Evolutionary conservation across 2,888 invertebrate genomes (phyloP).

Genomic region (Drosophila sordidula): DNA sequence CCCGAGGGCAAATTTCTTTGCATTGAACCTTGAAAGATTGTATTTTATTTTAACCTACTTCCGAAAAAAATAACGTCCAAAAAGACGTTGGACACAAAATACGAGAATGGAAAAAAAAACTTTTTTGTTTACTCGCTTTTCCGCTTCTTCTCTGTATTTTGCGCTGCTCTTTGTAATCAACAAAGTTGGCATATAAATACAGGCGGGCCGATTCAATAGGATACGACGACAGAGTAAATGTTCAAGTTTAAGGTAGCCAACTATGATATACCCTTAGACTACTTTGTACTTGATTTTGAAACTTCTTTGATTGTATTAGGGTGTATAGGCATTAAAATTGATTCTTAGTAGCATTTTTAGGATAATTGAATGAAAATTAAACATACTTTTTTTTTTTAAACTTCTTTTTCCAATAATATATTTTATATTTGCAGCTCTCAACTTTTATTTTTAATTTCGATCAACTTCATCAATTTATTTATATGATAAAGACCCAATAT

Average conservation of each 20-base stretch:
- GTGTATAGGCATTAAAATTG: too few relatives aligned
- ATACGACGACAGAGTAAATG: constrained; percentile 9
- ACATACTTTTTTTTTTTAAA: too few relatives aligned
- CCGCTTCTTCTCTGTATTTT: constrained; percentile 17
- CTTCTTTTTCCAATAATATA: neutral
- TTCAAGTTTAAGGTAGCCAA: neutral
- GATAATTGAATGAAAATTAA: too few relatives aligned
- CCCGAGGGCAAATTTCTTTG: constrained; percentile 35
- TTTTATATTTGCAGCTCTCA: neutral
- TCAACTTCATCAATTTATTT: neutral
- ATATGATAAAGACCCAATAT: neutral
- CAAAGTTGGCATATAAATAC: constrained; percentile 54
- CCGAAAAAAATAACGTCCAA: constrained; percentile 8
- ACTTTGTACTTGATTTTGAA: too few relatives aligned
- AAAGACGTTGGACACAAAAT: constrained; percentile 27
- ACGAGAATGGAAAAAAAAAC: constrained; percentile 18
- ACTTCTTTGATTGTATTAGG: too few relatives aligned
- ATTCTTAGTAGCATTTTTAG: too few relatives aligned
- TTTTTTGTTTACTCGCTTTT: constrained; percentile 39
- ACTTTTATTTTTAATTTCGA: neutral
- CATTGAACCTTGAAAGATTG: constrained; percentile 70
- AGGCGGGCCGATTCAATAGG: constrained; percentile 30
- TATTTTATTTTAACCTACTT: constrained; percentile 66
- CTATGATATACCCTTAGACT: too few relatives aligned
- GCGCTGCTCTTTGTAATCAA: constrained; percentile 52